Conservation (phyloP, 2,113 vertebrate genomes). For the Mustelus asterias region DNA sequence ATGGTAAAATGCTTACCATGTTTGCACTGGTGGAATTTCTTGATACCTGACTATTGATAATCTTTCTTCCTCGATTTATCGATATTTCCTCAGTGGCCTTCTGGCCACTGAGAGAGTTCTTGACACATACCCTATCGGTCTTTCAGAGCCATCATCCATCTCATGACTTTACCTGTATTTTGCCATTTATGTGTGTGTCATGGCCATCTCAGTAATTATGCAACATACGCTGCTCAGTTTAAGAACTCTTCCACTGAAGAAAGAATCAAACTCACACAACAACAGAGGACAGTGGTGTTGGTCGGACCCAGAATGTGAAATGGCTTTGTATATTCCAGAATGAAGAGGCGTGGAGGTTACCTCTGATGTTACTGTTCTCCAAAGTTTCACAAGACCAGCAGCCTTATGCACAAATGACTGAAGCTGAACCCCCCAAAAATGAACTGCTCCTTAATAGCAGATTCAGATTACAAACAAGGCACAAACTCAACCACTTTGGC, state of each 20-base stretch:
- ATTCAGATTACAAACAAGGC: neutral
- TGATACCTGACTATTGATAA: no score
- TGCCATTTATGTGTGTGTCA: neutral
- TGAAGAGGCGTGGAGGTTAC: neutral
- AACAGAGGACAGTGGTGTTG: neutral
- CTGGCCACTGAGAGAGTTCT: no score
- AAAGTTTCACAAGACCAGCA: neutral
- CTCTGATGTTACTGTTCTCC: neutral
- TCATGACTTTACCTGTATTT: neutral
- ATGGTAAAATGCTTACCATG: no score
- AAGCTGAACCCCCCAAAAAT: neutral
- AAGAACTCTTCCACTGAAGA: neutral
- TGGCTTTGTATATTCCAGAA: neutral
- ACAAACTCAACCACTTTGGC: neutral
- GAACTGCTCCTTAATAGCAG: neutral
- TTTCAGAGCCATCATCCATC: no score
- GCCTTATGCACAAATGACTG: neutral
- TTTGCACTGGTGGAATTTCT: no score
- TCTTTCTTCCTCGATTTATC: no score
- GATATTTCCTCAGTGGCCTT: no score
- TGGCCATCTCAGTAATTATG: neutral
- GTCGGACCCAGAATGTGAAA: neutral
- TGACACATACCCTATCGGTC: no score
- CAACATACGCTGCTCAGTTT: neutral
- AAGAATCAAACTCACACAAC: neutral